These are phyloP conservation scores for Unio delphinus DNA, from an alignment of 2,888 invertebrate genomes.

Conservation along the genomic window DNA sequence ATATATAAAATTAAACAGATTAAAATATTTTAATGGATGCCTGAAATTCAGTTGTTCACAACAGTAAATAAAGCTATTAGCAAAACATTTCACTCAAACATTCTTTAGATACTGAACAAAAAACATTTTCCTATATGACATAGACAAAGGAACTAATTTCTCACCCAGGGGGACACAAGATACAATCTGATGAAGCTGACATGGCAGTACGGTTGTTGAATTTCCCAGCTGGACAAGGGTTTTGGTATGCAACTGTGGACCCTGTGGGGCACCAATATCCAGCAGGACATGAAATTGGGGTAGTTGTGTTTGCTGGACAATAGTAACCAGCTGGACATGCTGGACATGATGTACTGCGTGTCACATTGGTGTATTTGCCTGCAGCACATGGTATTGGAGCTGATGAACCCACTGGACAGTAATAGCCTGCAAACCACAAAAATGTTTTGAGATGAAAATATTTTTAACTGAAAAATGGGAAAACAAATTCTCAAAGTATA, in stretches of 20 bases:
- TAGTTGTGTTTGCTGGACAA: constrained; percentile 62
- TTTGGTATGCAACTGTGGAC: constrained; percentile 26
- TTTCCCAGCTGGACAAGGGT: constrained; percentile 62
- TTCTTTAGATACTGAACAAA: too few relatives aligned
- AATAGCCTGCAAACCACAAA: constrained; percentile 46
- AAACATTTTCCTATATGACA: not conserved
- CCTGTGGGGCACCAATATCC: constrained; percentile 60
- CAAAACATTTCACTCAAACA: too few relatives aligned
- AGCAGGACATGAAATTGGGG: constrained; percentile 59
- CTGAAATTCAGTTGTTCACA: not conserved
- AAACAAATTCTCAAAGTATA: too few relatives aligned
- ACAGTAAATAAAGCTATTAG: not conserved
- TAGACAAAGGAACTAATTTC: constrained; percentile 8
- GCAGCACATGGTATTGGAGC: constrained; percentile 52
- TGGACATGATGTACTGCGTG: constrained; percentile 49
- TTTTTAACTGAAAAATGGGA: too few relatives aligned
- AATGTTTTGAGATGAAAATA: too few relatives aligned
- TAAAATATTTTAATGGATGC: not conserved
- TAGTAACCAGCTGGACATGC: constrained; percentile 63
- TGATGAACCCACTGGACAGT: constrained; percentile 54
- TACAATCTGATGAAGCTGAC: constrained; percentile 44
- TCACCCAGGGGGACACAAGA: constrained; percentile 63
- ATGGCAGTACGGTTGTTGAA: constrained; percentile 64
- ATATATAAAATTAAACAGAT: too few relatives aligned
- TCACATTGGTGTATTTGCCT: constrained; percentile 54